Percentiles rank a stretch among this genome's conserved stretches.
These are phyloP conservation scores for Danio tinwini DNA, from an alignment of 2,797 vertebrate species.

Conservation along the genomic window DNA sequence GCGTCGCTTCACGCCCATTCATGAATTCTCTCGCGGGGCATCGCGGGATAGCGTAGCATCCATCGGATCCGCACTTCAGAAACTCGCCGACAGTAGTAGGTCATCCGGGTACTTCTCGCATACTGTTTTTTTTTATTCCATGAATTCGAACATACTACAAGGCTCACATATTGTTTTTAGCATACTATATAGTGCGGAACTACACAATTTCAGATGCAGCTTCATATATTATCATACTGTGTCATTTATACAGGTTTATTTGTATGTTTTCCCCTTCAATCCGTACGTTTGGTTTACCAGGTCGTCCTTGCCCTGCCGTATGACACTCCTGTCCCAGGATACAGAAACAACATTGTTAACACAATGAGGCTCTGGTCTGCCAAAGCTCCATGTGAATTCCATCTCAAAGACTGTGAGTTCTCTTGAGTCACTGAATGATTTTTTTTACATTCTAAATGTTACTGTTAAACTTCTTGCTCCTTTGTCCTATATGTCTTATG, in stretches of 20 bases:
- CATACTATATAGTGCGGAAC: no score
- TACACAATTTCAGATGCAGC: no score
- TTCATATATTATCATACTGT: neutral
- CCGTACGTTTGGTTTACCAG: constrained; percentile 65
- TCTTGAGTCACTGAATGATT: neutral
- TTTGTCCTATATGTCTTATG: neutral
- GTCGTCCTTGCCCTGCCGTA: constrained; percentile 90
- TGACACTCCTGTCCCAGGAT: constrained; percentile 90
- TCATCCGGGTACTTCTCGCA: no score
- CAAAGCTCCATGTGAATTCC: constrained; percentile 91
- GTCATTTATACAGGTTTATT: neutral
- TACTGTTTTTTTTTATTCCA: no score
- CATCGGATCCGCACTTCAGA: no score
- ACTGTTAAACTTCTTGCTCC: neutral
- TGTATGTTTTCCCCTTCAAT: neutral
- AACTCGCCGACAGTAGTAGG: no score
- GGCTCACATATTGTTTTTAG: no score
- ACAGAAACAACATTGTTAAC: constrained; percentile 91
- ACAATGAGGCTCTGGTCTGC: constrained; percentile 95
- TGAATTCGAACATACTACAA: no score
- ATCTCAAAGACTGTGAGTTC: constrained; percentile 91
- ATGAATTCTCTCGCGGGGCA: no score
- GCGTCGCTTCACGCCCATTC: no score
- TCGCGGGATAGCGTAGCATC: no score
- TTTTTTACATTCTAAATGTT: neutral